These are phyloP conservation scores for Myotis lucifugus DNA, from an alignment of 2,113 vertebrate species.

Conservation along the genomic window DNA sequence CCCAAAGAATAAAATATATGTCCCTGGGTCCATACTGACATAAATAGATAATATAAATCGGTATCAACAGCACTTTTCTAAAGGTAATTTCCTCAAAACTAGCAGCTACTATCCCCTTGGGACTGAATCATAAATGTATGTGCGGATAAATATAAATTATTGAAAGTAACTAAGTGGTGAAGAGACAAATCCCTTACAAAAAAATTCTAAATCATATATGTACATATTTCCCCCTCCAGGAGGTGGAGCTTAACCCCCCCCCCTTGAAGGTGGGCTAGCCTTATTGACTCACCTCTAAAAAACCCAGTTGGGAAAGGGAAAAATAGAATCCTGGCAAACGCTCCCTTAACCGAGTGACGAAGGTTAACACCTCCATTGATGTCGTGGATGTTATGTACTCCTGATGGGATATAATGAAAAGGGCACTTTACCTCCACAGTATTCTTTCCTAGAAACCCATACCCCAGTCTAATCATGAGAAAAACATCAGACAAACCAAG, in stretches of 20 bases:
- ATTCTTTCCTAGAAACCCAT: neutral
- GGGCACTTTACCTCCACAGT: neutral
- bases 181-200: neutral
- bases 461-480: neutral
- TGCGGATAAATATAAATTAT: neutral
- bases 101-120: neutral
- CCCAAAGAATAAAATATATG: constrained; percentile 3
- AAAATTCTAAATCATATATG: neutral
- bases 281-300: neutral
- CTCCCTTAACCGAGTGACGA: neutral
- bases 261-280: neutral
- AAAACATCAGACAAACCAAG: neutral
- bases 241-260: neutral
- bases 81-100: neutral
- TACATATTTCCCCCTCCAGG: neutral
- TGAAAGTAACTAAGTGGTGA: neutral
- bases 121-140: neutral
- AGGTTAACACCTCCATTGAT: neutral
- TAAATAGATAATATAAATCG: constrained; percentile 19
- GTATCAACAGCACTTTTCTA: neutral
- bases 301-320: neutral
- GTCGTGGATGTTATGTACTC: neutral
- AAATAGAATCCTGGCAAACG: neutral
- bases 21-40: neutral
- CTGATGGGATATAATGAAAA: neutral